Evolutionary conservation across 2,888 invertebrate genomes (phyloP).

Genomic region (Neuroscelio doddi): DNA sequence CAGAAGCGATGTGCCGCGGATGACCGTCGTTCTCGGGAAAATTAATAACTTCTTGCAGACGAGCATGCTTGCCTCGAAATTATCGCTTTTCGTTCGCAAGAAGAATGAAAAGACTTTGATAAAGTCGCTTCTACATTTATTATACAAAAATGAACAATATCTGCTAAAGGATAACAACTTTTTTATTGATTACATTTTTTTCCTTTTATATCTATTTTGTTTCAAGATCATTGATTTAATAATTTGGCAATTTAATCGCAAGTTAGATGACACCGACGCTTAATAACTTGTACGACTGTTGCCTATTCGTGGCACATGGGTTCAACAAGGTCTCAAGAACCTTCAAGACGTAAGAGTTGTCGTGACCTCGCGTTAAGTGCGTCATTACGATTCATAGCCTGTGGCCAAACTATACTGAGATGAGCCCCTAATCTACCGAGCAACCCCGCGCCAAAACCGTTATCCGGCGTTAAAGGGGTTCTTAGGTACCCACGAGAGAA

Average conservation of each 20-base stretch:
- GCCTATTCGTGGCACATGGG: not conserved
- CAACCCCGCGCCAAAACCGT: slow-evolving; percentile 52
- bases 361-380: slow-evolving; percentile 53
- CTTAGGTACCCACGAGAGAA: slow-evolving; percentile 63
- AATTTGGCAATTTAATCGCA: not conserved
- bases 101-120: slow-evolving; percentile 14
- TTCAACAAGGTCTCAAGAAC: slow-evolving; percentile 26
- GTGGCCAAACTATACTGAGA: slow-evolving; percentile 49
- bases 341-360: slow-evolving; percentile 37
- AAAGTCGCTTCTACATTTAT: too few species aligned
- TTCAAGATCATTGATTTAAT: not conserved
- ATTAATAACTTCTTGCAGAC: slow-evolving; percentile 58
- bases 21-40: slow-evolving; percentile 63
- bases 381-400: slow-evolving; percentile 64
- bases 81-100: slow-evolving; percentile 36
- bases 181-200: not conserved
- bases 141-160: too few species aligned
- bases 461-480: slow-evolving; percentile 58
- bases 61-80: slow-evolving; percentile 26
- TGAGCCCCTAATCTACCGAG: slow-evolving; percentile 51
- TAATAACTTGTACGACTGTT: not conserved
- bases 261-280: not conserved
- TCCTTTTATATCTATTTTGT: slow-evolving; percentile 1
- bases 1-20: slow-evolving; percentile 55
- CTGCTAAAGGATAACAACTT: too few species aligned